These are phyloP conservation scores for Pristionchus mayeri DNA, from an alignment of 2,888 invertebrate genomes.

Conservation along the genomic window DNA sequence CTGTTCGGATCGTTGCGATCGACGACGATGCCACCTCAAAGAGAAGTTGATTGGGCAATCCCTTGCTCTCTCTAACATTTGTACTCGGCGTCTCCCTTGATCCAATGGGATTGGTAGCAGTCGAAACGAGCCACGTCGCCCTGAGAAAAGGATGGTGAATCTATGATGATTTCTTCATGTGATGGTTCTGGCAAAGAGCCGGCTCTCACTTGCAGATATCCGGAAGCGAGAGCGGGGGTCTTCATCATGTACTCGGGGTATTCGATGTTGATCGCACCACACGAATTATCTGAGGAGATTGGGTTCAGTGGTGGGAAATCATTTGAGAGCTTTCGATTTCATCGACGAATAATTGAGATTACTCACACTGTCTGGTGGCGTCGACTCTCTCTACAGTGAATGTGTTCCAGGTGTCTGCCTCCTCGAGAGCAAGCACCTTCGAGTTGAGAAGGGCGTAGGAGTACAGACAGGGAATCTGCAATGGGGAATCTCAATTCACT, in stretches of 20 bases:
- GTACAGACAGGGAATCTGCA: conserved; percentile 70
- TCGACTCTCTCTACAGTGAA: conserved; percentile 64
- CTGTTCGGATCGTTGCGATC: conserved; percentile 71
- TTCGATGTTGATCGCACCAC: conserved; percentile 76
- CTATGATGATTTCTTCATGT: background rate
- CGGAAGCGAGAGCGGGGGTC: conserved; percentile 71
- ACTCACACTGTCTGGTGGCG: conserved; percentile 67
- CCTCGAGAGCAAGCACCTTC: conserved; percentile 69
- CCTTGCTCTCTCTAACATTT: conserved; percentile 60
- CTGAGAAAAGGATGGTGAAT: too few species aligned
- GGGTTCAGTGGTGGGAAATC: too few species aligned
- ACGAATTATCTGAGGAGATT: conserved; percentile 75
- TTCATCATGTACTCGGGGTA: conserved; percentile 76
- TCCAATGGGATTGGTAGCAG: conserved; percentile 75
- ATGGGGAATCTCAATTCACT: too few species aligned
- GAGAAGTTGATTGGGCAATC: background rate
- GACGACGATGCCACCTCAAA: conserved; percentile 66
- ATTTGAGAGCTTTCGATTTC: too few species aligned
- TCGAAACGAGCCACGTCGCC: conserved; percentile 73
- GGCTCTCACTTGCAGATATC: conserved; percentile 67
- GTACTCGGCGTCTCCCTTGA: conserved; percentile 74
- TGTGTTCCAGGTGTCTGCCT: conserved; percentile 68
- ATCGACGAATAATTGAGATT: background rate
- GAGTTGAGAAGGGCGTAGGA: conserved; percentile 73
- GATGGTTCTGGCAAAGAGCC: background rate